Conservation (phyloP, 2,113 vertebrate species). For the Hippocampus abdominalis region DNA sequence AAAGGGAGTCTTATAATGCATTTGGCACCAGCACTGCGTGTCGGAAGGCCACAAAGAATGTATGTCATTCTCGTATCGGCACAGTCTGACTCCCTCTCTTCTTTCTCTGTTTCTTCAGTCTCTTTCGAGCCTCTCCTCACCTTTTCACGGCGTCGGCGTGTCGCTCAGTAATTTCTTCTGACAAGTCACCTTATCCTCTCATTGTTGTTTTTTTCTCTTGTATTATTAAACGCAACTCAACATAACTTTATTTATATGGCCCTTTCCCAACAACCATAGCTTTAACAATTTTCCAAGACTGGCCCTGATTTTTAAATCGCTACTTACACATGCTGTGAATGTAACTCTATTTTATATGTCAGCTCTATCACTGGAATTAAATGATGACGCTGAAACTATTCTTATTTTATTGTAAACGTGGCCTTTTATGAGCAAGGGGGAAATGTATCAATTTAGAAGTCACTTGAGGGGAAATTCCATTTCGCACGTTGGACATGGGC, state of each 20-base stretch:
- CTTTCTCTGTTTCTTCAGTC: constrained; percentile 13
- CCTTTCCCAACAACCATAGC: neutral
- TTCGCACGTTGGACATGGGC: no score
- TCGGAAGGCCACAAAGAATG: constrained; percentile 23
- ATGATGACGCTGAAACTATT: neutral
- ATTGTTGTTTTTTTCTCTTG: constrained; percentile 25
- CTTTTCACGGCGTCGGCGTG: constrained; percentile 3
- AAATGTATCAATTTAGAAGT: neutral
- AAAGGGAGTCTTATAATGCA: constrained; percentile 38
- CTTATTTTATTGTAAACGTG: neutral
- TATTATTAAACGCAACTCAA: constrained; percentile 38
- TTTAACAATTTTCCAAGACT: no score
- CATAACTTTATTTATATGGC: neutral
- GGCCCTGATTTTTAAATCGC: no score
- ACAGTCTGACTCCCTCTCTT: constrained; percentile 22
- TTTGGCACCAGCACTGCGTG: constrained; percentile 35
- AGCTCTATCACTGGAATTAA: neutral
- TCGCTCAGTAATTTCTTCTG: constrained; percentile 28
- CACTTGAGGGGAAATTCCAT: neutral
- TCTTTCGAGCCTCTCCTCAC: constrained; percentile 11
- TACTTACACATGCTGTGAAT: no score
- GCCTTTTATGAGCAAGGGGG: neutral
- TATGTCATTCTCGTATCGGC: constrained; percentile 37
- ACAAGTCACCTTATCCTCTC: constrained; percentile 34
- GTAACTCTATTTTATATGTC: no score